Percentiles rank a stretch among this genome's conserved stretches.
Conservation (phyloP, 2,888 invertebrate species). For the Acanthococcus lagerstroemiae region DNA sequence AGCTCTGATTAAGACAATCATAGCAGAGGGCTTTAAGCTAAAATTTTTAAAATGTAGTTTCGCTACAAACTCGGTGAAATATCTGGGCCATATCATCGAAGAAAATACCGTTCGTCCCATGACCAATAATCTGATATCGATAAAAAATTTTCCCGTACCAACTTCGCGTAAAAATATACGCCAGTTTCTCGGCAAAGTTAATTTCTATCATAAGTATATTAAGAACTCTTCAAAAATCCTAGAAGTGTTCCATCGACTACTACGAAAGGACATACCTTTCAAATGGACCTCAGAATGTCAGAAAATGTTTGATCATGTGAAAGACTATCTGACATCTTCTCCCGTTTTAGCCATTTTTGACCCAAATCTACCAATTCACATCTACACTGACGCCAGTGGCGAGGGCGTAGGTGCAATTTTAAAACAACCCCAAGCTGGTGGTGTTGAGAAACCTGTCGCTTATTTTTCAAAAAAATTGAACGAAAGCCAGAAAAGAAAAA, state of each 20-base stretch:
- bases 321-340: constrained; percentile 25
- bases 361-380: constrained; percentile 32
- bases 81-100: constrained; percentile 21
- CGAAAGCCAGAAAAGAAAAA: constrained; percentile 34
- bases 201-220: constrained; percentile 29
- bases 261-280: constrained; percentile 33
- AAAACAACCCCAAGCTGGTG: constrained; percentile 36
- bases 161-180: constrained; percentile 21
- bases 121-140: constrained; percentile 19
- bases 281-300: constrained; percentile 34
- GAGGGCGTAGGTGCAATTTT: constrained; percentile 36
- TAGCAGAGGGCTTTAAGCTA: constrained; percentile 19
- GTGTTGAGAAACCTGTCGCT: constrained; percentile 34
- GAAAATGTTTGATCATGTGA: constrained; percentile 25
- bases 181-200: constrained; percentile 30
- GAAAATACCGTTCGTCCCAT: constrained; percentile 23
- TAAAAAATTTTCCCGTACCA: constrained; percentile 18
- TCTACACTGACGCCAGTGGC: constrained; percentile 35
- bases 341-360: constrained; percentile 34
- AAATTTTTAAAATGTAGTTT: constrained; percentile 23
- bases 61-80: constrained; percentile 8
- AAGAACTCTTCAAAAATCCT: constrained; percentile 12
- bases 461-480: constrained; percentile 37
- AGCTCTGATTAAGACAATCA: constrained; percentile 34
- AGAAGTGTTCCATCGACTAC: constrained; percentile 22